Conservation (phyloP, 2,888 invertebrate species). For the Eucera pruinosa region DNA sequence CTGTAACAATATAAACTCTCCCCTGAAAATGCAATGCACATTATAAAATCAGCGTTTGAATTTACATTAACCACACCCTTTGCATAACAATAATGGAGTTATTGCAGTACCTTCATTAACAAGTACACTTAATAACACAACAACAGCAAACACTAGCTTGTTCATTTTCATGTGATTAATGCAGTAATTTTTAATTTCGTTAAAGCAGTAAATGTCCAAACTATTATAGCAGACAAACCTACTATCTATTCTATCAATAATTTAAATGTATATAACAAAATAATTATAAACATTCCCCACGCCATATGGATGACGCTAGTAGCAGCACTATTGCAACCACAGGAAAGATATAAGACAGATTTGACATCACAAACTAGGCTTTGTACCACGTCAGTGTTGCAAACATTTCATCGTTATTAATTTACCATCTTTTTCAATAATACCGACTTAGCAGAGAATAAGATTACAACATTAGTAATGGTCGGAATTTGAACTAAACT, state of each 20-base stretch:
- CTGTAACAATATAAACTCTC: constrained; percentile 93
- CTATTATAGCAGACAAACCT: too few species aligned
- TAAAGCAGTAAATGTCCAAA: not conserved
- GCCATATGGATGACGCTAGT: not conserved
- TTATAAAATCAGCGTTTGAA: constrained; percentile 22
- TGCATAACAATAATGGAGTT: not conserved
- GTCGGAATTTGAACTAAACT: too few species aligned
- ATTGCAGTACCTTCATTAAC: constrained; percentile 61
- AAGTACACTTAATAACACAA: constrained; percentile 49
- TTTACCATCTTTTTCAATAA: too few species aligned
- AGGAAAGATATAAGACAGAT: too few species aligned
- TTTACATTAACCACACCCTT: constrained; percentile 36
- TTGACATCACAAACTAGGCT: too few species aligned
- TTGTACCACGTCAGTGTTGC: too few species aligned
- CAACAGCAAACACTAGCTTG: constrained; percentile 23
- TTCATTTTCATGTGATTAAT: constrained; percentile 36
- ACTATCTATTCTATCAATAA: not conserved
- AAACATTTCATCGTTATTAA: too few species aligned
- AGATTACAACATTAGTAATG: too few species aligned
- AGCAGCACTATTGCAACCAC: not conserved
- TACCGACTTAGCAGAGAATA: too few species aligned
- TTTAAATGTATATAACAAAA: not conserved
- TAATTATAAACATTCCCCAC: not conserved
- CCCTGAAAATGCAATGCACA: constrained; percentile 83
- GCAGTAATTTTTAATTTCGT: not conserved